Conservation (phyloP, 1,140 invertebrate species). For the Stegodyphus mimosarum region DNA sequence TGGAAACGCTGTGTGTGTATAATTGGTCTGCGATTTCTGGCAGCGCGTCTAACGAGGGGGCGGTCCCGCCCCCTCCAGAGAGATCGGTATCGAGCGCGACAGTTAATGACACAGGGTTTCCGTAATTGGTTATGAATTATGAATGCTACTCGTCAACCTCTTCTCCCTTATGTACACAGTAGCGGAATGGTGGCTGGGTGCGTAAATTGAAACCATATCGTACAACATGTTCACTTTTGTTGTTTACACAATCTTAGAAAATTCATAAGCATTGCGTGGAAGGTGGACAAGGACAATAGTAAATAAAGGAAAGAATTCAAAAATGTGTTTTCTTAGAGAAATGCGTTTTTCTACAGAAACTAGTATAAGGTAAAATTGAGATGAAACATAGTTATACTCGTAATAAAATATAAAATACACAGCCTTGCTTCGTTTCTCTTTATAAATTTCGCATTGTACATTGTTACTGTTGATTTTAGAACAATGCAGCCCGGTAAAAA, state of each 20-base stretch:
- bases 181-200: not conserved
- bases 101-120: slow-evolving; percentile 47
- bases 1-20: slow-evolving; percentile 36
- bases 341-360: too few relatives aligned
- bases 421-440: too few relatives aligned
- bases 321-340: too few relatives aligned
- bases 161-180: not conserved
- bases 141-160: slow-evolving; percentile 19
- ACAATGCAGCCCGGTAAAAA: too few relatives aligned
- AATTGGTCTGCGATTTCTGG: slow-evolving; percentile 57
- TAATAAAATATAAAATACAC: too few relatives aligned
- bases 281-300: too few relatives aligned
- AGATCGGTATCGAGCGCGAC: slow-evolving; percentile 40
- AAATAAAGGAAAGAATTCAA: too few relatives aligned
- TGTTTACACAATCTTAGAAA: not conserved
- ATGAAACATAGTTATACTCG: too few relatives aligned
- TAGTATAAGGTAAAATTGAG: too few relatives aligned
- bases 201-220: not conserved
- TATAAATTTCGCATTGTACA: too few relatives aligned
- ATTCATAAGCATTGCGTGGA: not conserved
- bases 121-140: slow-evolving; percentile 61
- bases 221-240: not conserved
- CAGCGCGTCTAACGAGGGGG: slow-evolving; percentile 25
- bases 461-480: too few relatives aligned
- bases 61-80: not conserved